Base-by-base conservation (phyloP, 2,888 invertebrate genomes). In the Caenorhabditis sinica region DNA sequence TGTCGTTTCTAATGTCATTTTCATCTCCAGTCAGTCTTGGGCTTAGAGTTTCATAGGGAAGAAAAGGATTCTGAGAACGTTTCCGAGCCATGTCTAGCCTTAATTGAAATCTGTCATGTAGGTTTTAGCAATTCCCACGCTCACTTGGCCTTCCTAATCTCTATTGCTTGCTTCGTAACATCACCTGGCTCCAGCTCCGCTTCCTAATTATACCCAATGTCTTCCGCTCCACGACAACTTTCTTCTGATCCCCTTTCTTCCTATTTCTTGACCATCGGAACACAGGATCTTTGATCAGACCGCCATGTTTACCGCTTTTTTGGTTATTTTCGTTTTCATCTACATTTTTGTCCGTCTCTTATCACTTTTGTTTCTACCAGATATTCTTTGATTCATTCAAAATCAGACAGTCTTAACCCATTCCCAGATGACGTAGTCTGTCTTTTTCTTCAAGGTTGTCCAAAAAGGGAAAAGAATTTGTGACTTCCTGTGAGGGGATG, bases 201-300 rank as follows among this genome's bases (percentile, higher is more conserved):
- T 4, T 8, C 33, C 33, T 40, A 40, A 40, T 40, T 40, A 40
- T 40, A 40, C 2, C 6, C 9, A 6, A 40, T 40, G 40, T 40
- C 40, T 40, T 40, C 40, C 40, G 40, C 40, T 40, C 40, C 40
- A 11, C 40, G 13, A 40, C 40, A n/a, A n/a, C n/a, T n/a, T n/a
- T n/a, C n/a, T n/a, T n/a, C n/a, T n/a, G n/a, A n/a, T n/a, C n/a
- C n/a, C n/a, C n/a, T n/a, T n/a, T n/a, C n/a, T n/a, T n/a, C n/a
- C n/a, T n/a, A n/a, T 43, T 60, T 65, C 25, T 49, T 11, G 51
- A 30, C 33, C 68, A 68, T 36, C 23, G 23, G 15, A 68, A 68
- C 68, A 53, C 23, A 6, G 33, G 23, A 33, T 51, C 68, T 68
- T 68, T n/a, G 51, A 68, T 51, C 68, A 68, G 51, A 36, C 68